phyloP scores from a whole-genome alignment of 2,113 vertebrate species.

The Paraplagusia blochii region DNA sequence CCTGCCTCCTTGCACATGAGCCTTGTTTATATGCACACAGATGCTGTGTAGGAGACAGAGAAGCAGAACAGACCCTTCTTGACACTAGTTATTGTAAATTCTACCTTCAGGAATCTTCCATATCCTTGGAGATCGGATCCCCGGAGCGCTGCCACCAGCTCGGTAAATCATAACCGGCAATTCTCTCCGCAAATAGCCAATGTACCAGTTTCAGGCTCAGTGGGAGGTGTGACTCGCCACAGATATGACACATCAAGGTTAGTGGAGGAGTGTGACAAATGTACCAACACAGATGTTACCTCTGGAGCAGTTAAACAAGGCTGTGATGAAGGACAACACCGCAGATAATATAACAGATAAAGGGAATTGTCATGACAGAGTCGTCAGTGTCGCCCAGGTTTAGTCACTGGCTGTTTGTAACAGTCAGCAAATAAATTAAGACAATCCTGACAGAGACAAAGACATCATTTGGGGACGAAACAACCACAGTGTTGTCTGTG shows the following conservation, averaged over 20 bases:
- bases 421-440: background rate
- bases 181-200: constrained; percentile 49
- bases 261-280: constrained; percentile 19
- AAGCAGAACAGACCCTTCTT: constrained; percentile 35
- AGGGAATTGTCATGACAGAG: background rate
- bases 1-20: constrained; percentile 14
- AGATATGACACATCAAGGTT: constrained; percentile 46
- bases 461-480: too few species aligned
- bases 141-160: constrained; percentile 7
- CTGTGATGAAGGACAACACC: background rate
- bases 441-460: too few species aligned
- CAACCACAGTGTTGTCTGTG: too few species aligned
- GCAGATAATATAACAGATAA: background rate
- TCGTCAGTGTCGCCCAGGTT: too few species aligned
- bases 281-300: constrained; percentile 1
- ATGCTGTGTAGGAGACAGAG: constrained; percentile 14
- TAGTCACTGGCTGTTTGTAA: background rate
- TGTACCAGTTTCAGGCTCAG: constrained; percentile 26
- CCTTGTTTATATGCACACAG: constrained; percentile 51
- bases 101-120: constrained; percentile 30
- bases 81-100: constrained; percentile 42
- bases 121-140: constrained; percentile 20
- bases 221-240: constrained; percentile 24
- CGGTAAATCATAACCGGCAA: constrained; percentile 49
- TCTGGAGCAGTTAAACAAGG: background rate